Percentiles rank a stretch among this genome's conserved stretches.
These are phyloP conservation scores for Habrosyne pyritoides DNA, from an alignment of 2,888 invertebrate species.

Conservation along the genomic window DNA sequence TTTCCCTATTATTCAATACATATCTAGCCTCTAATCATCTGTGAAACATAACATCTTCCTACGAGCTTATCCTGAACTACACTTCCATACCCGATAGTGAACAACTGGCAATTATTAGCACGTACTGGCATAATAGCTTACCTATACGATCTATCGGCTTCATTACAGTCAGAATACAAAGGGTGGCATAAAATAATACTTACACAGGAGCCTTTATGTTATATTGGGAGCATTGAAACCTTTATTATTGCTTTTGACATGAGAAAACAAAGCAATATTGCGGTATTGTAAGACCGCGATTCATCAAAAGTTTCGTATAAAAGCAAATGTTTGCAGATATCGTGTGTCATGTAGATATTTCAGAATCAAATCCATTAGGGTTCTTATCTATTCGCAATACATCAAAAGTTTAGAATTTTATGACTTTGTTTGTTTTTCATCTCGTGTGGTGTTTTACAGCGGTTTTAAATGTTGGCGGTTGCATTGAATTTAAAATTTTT, in stretches of 20 bases:
- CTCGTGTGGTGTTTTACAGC: background rate
- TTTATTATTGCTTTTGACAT: conserved; percentile 24
- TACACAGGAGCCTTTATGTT: background rate
- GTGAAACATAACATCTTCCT: background rate
- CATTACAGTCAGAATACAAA: conserved; percentile 5
- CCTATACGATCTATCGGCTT: background rate
- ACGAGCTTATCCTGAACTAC: background rate
- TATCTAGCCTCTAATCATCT: background rate
- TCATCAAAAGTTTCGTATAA: conserved; percentile 37
- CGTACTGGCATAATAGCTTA: conserved; percentile 5
- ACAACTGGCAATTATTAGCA: conserved; percentile 7
- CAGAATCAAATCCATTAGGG: conserved; percentile 23
- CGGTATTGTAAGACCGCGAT: conserved; percentile 29
- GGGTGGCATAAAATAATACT: background rate
- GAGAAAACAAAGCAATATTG: conserved; percentile 25
- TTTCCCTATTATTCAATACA: background rate
- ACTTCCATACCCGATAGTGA: background rate
- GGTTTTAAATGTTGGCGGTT: background rate
- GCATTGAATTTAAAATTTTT: background rate
- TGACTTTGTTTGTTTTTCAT: conserved; percentile 7
- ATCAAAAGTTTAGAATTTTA: conserved; percentile 7
- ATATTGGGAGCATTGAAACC: conserved; percentile 6
- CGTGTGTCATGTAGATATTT: conserved; percentile 14
- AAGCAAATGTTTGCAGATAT: conserved; percentile 17
- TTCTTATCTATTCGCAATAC: conserved; percentile 12